These are phyloP conservation scores for Macrotrachela quadricornifera DNA, from an alignment of 1,140 invertebrate genomes.

Conservation along the genomic window DNA sequence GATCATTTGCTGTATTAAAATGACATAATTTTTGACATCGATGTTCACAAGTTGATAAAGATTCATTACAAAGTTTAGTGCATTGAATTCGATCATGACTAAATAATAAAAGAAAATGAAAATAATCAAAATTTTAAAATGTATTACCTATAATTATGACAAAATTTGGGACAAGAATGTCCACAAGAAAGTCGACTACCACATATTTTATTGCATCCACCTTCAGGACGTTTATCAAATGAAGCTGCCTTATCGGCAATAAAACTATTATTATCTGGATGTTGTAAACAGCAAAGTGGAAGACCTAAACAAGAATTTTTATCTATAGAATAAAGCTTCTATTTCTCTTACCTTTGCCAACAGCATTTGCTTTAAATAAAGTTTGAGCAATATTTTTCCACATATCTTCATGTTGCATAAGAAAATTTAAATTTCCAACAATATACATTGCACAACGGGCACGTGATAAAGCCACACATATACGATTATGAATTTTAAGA, in stretches of 20 bases:
- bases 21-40: conserved; percentile 9
- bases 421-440: conserved; percentile 44
- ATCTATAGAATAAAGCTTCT: no score
- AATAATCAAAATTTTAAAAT: no score
- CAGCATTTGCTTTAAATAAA: no score
- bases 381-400: conserved; percentile 31
- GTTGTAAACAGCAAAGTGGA: neutral
- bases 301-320: no score
- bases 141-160: conserved; percentile 20
- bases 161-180: conserved; percentile 18
- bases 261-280: conserved; percentile 11
- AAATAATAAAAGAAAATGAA: no score
- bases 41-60: conserved; percentile 8
- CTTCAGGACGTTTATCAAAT: conserved; percentile 26
- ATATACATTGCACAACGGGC: conserved; percentile 48
- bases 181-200: conserved; percentile 19
- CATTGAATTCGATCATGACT: no score
- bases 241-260: conserved; percentile 15
- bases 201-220: conserved; percentile 25
- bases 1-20: neutral
- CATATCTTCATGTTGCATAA: conserved; percentile 23
- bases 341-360: no score
- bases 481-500: conserved; percentile 46
- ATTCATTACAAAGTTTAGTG: conserved; percentile 16
- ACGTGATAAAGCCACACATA: conserved; percentile 60